Evolutionary conservation across 2,888 invertebrate genomes (phyloP).

Genomic region (Frankliniella intonsa): DNA sequence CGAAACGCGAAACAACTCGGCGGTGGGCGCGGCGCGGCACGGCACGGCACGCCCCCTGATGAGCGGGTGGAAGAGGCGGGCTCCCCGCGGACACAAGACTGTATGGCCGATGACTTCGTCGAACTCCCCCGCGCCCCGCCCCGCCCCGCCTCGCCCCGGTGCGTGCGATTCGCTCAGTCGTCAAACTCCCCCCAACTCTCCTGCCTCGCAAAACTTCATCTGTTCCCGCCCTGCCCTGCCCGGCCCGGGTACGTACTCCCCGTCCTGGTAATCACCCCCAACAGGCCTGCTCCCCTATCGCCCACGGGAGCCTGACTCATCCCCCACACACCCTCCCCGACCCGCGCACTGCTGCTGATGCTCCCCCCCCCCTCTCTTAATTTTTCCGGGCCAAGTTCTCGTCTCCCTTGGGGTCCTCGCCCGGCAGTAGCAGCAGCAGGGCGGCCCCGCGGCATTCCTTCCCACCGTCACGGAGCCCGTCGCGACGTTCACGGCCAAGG

Average conservation of each 20-base stretch:
- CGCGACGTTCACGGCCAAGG: constrained; percentile 2
- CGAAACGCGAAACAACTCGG: background rate
- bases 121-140: background rate
- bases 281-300: no score
- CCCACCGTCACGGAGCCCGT: background rate
- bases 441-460: background rate
- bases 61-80: background rate
- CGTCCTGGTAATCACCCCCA: no score
- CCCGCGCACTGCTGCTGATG: background rate
- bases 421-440: background rate
- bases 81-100: background rate
- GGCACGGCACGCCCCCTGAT: background rate
- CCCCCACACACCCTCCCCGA: no score
- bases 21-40: background rate
- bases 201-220: background rate
- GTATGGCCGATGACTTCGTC: background rate
- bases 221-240: no score
- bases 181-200: no score
- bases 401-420: background rate
- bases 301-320: no score
- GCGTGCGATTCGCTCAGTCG: no score
- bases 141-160: background rate
- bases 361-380: background rate
- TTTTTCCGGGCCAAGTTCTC: background rate
- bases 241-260: no score